Base-by-base conservation (phyloP, 30 jellyfish, hydroid and myxozoan species). In the Mastigias papua region DNA sequence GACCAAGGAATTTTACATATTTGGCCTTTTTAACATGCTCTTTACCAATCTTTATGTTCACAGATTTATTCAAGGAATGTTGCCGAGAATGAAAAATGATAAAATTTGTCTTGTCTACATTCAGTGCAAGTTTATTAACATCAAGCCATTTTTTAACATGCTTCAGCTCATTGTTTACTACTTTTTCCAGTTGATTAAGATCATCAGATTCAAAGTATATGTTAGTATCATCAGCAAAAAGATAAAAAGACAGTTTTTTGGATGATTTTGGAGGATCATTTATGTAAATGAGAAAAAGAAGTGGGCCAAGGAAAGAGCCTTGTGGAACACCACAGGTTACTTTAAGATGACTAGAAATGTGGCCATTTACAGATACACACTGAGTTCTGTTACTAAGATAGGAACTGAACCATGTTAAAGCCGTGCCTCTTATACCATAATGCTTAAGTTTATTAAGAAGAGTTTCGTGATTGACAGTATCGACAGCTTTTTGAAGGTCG, bases 281-380 rank as follows among this genome's bases (percentile, higher is more conserved):
- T 31, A 69, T 69, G 62, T 69, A 31, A 20, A 33, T 15, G 62
- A 69, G 80, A 33, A 69, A 69, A 6, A 69, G 80, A 30, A 31
- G 80, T 30, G 80, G 62, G 42, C 80, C 80, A 69, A 69, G 80
- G 29, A 69, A 19, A 28, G 62, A 69, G 60, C 80, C 80, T 48
- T 69, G 80, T 17, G 80, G 80, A 1, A 62, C 77, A 84, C 81
- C 97, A 89, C 76, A 84, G 49, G 62, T 70, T 28, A 77, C 61
- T 37, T 16, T 30, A 26, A 51, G 65, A n/a, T 20, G 61, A 28
- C 33, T 57, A 5, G 78, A 77, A 20, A 5, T 23, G 46, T 73
- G 85, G 70, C 70, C 85, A 73, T 73, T 77, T 31, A 54, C 88
- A 50, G 78, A 77, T 26, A 57, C 78, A 77, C 16, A 77, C 48